A percentile compares a stretch with the other conserved stretches of the same genome.
Evolutionary conservation across 2,113 vertebrate species (phyloP).

Genomic region (Bagarius yarrelli): DNA sequence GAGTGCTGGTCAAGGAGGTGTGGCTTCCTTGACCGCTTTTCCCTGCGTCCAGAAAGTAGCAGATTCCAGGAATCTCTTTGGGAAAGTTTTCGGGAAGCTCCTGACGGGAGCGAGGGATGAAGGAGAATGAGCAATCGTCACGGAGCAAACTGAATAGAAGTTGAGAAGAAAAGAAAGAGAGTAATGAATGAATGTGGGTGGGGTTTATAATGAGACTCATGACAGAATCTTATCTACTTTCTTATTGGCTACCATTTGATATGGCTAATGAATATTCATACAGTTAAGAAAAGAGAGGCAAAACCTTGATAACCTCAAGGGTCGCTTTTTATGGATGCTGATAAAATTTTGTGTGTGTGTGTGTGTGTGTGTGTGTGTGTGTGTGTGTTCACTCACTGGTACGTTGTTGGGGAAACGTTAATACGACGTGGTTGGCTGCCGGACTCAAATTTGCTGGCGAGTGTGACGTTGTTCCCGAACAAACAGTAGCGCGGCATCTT

Average conservation of each 20-base stretch:
- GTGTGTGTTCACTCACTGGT: conserved; percentile 80
- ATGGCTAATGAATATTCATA: not conserved
- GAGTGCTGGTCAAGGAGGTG: conserved; percentile 70
- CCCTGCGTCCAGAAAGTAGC: conserved; percentile 95
- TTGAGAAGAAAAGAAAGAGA: not conserved
- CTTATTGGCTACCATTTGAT: not conserved
- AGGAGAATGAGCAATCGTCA: conserved; percentile 88
- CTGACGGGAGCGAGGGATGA: conserved; percentile 90
- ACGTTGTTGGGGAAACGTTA: conserved; percentile 93
- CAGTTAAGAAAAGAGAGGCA: not conserved
- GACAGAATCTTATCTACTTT: too few relatives aligned
- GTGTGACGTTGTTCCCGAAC: conserved; percentile 97
- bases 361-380: conserved; percentile 21
- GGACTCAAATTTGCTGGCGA: conserved; percentile 98
- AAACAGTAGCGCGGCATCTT: conserved; percentile 98
- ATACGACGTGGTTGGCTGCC: conserved; percentile 94
- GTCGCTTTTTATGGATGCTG: not conserved
- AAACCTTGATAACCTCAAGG: not conserved
- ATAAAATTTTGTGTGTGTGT: not conserved
- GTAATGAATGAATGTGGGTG: not conserved
- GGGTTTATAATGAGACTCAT: not conserved
- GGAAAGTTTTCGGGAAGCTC: conserved; percentile 99
- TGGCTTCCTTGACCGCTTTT: conserved; percentile 78
- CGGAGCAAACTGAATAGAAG: conserved; percentile 81
- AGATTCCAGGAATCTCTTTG: conserved; percentile 95